Percentiles rank a stretch among this genome's conserved stretches.
These are phyloP conservation scores for Drosophila melanocephala DNA, from an alignment of 2,888 invertebrate genomes.

Conservation along the genomic window DNA sequence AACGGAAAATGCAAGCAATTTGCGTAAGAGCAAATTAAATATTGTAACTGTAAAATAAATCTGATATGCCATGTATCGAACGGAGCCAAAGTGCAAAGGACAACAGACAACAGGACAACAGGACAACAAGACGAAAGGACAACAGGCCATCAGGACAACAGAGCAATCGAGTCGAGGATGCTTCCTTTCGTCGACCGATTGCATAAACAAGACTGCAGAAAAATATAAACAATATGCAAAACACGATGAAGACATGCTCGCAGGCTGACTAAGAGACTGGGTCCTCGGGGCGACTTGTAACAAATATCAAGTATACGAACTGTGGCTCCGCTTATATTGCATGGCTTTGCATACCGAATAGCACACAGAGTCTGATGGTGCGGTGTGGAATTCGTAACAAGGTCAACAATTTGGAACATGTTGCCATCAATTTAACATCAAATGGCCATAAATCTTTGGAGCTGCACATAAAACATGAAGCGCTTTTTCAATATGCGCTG, in stretches of 20 bases:
- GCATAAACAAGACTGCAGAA: slow-evolving; percentile 60
- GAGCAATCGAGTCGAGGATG: slow-evolving; percentile 44
- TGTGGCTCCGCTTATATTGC: slow-evolving; percentile 32
- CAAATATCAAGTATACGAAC: slow-evolving; percentile 67
- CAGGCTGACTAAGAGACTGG: neutral
- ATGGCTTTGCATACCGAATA: slow-evolving; percentile 47
- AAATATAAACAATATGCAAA: slow-evolving; percentile 77
- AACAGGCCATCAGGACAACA: slow-evolving; percentile 10
- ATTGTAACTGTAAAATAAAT: slow-evolving; percentile 76
- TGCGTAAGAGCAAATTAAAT: slow-evolving; percentile 77
- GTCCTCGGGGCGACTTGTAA: slow-evolving; percentile 20
- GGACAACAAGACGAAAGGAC: slow-evolving; percentile 13
- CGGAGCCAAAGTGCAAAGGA: slow-evolving; percentile 57
- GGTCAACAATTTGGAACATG: slow-evolving; percentile 60
- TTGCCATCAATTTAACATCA: slow-evolving; percentile 67
- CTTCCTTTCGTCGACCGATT: slow-evolving; percentile 46
- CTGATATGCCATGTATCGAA: slow-evolving; percentile 64
- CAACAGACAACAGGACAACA: slow-evolving; percentile 32
- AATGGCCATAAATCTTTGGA: slow-evolving; percentile 59
- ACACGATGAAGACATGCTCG: slow-evolving; percentile 53
- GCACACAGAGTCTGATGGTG: neutral
- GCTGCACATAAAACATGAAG: slow-evolving; percentile 26
- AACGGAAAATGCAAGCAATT: slow-evolving; percentile 68
- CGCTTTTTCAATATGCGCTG: slow-evolving; percentile 28
- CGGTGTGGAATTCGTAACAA: slow-evolving; percentile 43